Evolutionary conservation across 2,888 invertebrate species (phyloP), one percentile per base, ranked within the genome.

Genomic region (Barypeithes pellucidus): DNA sequence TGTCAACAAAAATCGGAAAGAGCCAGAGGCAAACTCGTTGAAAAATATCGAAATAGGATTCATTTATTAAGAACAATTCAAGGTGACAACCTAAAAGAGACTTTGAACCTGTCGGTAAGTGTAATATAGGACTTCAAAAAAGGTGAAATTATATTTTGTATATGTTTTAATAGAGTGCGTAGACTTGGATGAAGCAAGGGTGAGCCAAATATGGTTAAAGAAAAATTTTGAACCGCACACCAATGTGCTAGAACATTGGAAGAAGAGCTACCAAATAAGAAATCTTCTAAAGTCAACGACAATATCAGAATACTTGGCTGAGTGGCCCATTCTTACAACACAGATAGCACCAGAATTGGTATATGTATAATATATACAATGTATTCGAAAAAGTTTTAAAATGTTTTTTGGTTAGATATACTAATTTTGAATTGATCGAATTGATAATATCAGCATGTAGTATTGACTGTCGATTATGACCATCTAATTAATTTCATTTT

Each of bases 11-110:
- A 39, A 33, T 59, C 59, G 11, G 59, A 59, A 39, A 3, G 33
- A 29, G 59, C 59, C 5, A 59, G 59, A 59, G 59, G 59, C 2
- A 59, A 59, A 33, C 33, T 59, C 8, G 12, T 59, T 2, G 59
- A 59, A 59, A 59, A 36, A 36, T 59, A 59, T 16, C 9, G 59
- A n/a, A 59, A 59, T 20, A 39, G n/a, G 39, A 12, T 39, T 8
- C 9, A 12, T 39, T 59, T 59, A 59, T 39, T 59, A 59, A 33
- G n/a, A 59, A 59, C 12, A 33, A 29, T 36, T 14, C 3, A 16
- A 11, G 33, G 3, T 14, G 50, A 50, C n/a, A 12, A 16, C 50
- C n/a, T 9, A 9, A 16, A 50, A 11, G 45, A 45, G 45, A 45
- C 3, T 3, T 14, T 4, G 16, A 45, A 45, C 45, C 14, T 14